A percentile compares a stretch with the other conserved stretches of the same genome.
These are phyloP conservation scores for Acanthococcus lagerstroemiae DNA, from an alignment of 2,888 invertebrate species.

Conservation along the genomic window DNA sequence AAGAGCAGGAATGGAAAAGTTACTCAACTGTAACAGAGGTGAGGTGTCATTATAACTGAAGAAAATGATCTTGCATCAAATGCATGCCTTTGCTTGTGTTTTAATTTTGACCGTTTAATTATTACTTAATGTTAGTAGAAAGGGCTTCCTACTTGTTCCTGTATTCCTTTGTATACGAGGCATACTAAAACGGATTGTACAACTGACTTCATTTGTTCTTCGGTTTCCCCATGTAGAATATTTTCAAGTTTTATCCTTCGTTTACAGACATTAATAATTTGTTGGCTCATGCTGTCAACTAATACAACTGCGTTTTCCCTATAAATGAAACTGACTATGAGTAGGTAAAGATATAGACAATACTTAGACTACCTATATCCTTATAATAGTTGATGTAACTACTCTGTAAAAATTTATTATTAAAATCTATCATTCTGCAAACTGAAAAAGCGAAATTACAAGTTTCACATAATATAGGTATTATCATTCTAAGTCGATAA, in stretches of 20 bases:
- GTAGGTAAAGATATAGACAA: not conserved
- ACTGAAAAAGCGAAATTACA: no score
- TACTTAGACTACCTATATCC: no score
- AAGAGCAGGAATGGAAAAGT: not conserved
- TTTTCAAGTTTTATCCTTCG: not conserved
- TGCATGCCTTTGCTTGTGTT: not conserved
- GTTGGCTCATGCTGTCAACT: conserved; percentile 2
- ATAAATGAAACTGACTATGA: no score
- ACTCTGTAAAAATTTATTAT: no score
- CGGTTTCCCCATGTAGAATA: conserved; percentile 3
- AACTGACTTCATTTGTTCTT: not conserved
- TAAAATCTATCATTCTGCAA: no score
- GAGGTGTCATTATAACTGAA: not conserved
- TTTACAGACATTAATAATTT: conserved; percentile 7
- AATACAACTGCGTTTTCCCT: not conserved
- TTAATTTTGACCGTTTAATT: no score
- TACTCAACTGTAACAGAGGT: not conserved
- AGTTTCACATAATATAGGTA: no score
- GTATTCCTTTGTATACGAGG: not conserved
- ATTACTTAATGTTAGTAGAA: no score
- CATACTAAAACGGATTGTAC: not conserved
- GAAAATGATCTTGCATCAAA: not conserved
- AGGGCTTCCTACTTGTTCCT: no score
- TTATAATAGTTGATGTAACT: no score
- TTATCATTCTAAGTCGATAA: no score